Evolutionary conservation across 2,888 invertebrate genomes (phyloP).

Genomic region (Mesopsocus fuscifrons): DNA sequence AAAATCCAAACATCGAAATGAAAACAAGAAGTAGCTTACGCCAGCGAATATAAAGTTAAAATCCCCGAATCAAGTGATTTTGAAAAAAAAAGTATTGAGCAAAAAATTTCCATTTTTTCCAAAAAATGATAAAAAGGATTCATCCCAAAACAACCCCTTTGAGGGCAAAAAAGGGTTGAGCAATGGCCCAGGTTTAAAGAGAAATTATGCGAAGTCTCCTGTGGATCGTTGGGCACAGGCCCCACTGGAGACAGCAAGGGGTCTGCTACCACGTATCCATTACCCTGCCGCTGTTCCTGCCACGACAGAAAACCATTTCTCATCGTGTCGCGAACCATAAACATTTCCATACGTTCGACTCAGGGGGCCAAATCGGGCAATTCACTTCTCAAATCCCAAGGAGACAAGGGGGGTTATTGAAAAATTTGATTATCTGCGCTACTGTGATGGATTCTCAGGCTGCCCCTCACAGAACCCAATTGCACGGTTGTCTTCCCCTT

Average conservation of each 20-base stretch:
- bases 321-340: background rate
- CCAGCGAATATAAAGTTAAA: too few species aligned
- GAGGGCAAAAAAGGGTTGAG: background rate
- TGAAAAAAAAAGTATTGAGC: too few species aligned
- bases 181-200: background rate
- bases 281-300: too few species aligned
- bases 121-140: too few species aligned
- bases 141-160: too few species aligned
- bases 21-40: too few species aligned
- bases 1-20: too few species aligned
- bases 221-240: too few species aligned
- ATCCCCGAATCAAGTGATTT: too few species aligned
- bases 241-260: too few species aligned
- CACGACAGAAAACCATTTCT: background rate
- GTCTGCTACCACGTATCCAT: too few species aligned
- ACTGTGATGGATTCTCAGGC: conserved; percentile 7
- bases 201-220: background rate
- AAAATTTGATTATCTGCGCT: conserved; percentile 8
- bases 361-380: conserved; percentile 4
- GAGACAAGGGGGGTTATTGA: conserved; percentile 6
- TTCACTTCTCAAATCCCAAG: conserved; percentile 7
- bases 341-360: background rate
- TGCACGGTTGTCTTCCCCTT: background rate
- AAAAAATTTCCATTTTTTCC: too few species aligned
- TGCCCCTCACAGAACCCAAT: background rate